phyloP scores from a whole-genome alignment of 2,888 invertebrate genomes.

The Gortyna flavago region DNA sequence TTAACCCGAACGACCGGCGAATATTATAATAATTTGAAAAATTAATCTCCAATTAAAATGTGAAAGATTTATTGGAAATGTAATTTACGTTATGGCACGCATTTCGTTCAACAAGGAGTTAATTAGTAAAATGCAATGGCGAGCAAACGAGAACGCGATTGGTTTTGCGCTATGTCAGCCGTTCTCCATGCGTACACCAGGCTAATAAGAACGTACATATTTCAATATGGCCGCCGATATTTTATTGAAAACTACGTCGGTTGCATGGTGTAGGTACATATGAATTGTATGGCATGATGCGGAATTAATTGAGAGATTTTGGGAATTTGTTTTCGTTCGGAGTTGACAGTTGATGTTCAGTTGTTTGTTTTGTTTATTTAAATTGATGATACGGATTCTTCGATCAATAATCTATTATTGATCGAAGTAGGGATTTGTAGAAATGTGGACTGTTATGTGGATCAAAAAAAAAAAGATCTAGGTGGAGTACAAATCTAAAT shows the following conservation, averaged over 20 bases:
- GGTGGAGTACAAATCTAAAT: not conserved
- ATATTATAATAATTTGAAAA: slow-evolving; percentile 38
- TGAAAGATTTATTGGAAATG: slow-evolving; percentile 64
- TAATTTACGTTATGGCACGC: slow-evolving; percentile 59
- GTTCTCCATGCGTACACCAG: slow-evolving; percentile 69
- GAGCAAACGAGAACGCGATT: slow-evolving; percentile 71
- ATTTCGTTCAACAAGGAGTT: slow-evolving; percentile 73
- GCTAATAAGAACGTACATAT: slow-evolving; percentile 85
- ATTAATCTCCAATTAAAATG: slow-evolving; percentile 58
- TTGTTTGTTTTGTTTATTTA: slow-evolving; percentile 17
- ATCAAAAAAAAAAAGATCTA: too few species aligned
- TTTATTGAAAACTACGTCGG: slow-evolving; percentile 77
- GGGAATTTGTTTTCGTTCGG: slow-evolving; percentile 22
- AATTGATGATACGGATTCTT: not conserved
- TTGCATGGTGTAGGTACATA: slow-evolving; percentile 57
- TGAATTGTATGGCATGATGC: slow-evolving; percentile 65
- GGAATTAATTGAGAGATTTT: slow-evolving; percentile 53
- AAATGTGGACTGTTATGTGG: not conserved
- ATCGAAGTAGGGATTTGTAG: not conserved
- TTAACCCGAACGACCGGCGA: not conserved
- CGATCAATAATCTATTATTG: too few species aligned
- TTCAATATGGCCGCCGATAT: slow-evolving; percentile 76
- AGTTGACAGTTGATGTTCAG: slow-evolving; percentile 40
- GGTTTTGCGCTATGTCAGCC: slow-evolving; percentile 77
- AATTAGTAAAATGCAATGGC: slow-evolving; percentile 81